phyloP scores from a whole-genome alignment of 2,113 vertebrate species.

The Motacilla tschutschensis region DNA sequence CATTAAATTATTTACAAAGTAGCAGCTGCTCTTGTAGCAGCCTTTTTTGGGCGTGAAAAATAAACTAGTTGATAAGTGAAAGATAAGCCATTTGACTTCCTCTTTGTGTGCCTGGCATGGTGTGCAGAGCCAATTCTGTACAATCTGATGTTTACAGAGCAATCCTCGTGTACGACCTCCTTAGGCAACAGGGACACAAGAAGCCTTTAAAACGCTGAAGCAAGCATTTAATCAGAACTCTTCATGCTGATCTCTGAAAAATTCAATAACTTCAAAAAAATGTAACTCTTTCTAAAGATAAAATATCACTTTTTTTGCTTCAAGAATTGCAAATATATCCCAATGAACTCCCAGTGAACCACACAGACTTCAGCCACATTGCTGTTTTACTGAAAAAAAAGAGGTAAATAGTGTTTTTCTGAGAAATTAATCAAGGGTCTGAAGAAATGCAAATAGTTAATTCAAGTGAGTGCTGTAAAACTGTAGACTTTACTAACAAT shows the following conservation, averaged over 20 bases:
- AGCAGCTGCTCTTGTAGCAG: slow-evolving; percentile 65
- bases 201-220: slow-evolving; percentile 58
- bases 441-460: not conserved
- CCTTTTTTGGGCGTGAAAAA: slow-evolving; percentile 67
- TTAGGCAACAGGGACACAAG: slow-evolving; percentile 67
- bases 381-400: not conserved
- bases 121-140: slow-evolving; percentile 52
- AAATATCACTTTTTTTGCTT: slow-evolving; percentile 38
- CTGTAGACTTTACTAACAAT: not conserved
- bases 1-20: slow-evolving; percentile 75
- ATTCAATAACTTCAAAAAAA: slow-evolving; percentile 60
- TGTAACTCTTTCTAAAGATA: slow-evolving; percentile 62
- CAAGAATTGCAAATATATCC: slow-evolving; percentile 38
- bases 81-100: slow-evolving; percentile 68
- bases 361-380: not conserved
- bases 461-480: not conserved
- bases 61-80: slow-evolving; percentile 70
- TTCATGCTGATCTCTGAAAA: slow-evolving; percentile 68
- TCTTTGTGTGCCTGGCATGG: slow-evolving; percentile 50
- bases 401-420: not conserved
- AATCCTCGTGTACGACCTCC: slow-evolving; percentile 58
- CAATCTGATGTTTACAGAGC: slow-evolving; percentile 73
- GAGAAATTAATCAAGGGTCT: not conserved
- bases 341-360: slow-evolving; percentile 17
- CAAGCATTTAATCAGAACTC: slow-evolving; percentile 67